Evolutionary conservation across 2,888 invertebrate genomes (phyloP).

Genomic region (Chrysomela aeneicollis): DNA sequence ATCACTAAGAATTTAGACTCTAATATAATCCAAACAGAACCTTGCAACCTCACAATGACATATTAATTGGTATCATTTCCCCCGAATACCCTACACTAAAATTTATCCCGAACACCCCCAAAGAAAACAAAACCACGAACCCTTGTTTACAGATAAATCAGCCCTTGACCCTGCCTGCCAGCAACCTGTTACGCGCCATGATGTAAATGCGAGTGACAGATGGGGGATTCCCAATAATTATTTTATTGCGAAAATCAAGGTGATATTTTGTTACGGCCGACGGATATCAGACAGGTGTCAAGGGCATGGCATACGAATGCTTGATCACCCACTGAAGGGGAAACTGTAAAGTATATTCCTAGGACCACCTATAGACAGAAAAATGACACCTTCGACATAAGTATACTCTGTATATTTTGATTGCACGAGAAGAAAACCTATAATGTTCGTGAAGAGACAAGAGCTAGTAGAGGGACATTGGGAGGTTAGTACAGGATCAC

Average conservation of each 20-base stretch:
- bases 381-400: too few species aligned
- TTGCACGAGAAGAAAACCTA: too few species aligned
- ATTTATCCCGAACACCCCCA: neutral
- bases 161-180: neutral
- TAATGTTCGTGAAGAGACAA: too few species aligned
- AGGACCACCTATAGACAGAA: too few species aligned
- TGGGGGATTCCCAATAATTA: constrained; percentile 5
- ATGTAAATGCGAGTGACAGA: constrained; percentile 1
- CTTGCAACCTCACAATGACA: neutral
- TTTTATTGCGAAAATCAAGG: neutral
- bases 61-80: too few species aligned
- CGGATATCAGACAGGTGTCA: neutral
- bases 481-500: too few species aligned
- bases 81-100: neutral
- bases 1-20: too few species aligned
- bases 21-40: neutral
- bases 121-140: neutral
- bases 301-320: neutral
- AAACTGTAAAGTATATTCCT: too few species aligned
- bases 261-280: neutral
- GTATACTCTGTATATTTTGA: too few species aligned
- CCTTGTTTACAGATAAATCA: constrained; percentile 3
- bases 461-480: too few species aligned
- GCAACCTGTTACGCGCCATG: constrained; percentile 2
- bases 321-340: too few species aligned